Evolutionary conservation across 2,888 invertebrate species (phyloP), one percentile per base, ranked within the genome.

Genomic region (Synanthedon vespiformis): DNA sequence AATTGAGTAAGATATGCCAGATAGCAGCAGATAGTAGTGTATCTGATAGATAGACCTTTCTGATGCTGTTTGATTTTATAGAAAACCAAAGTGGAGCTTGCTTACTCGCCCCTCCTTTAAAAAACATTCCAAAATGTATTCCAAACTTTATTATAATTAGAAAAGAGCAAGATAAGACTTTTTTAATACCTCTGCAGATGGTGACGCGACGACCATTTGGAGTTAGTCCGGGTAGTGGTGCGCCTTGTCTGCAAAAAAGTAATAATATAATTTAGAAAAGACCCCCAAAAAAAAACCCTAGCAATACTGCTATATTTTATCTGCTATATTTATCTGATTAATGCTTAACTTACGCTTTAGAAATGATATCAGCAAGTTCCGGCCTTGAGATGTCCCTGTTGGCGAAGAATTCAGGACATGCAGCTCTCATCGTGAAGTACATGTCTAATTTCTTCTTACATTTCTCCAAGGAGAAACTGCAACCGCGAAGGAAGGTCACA

Each of bases 201-300:
- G 92, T 89, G 1, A 95, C 93, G 57, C 95, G 89, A 48, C 92
- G 89, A 0, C 95, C 95, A 51, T 92, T 90, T 22, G 93, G 91
- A 0, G 95, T 95, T 47, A 95, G 81, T 6, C 94, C 94, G 2
- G 95, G 94, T 54, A 95, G 76, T 1, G 94, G 93, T 2, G 95
- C 93, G 40, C 92, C 89, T 68, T 93, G 90, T 4, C 94, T 94
- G 76, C 22, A 22, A 22, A 22, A 22, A 22, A 22, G 5, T 22
- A 3, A 86, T 81, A 13, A 44, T 2, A 44, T 4, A 44, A 44
- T 44, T 44, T 44, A 44, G 13, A 13, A 1, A 13, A 44, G 1
- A 40, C 1, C 41, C 4, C 4, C 22, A 22, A 22, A 34, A 27
- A 27, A 27, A 27, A 27, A 8, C 1, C 4, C 22, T 22, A 1